Percentiles rank a stretch among this genome's conserved stretches.
These are phyloP conservation scores for Drosophila yakuba DNA, from an alignment of 1,140 invertebrate species.

Conservation along the genomic window DNA sequence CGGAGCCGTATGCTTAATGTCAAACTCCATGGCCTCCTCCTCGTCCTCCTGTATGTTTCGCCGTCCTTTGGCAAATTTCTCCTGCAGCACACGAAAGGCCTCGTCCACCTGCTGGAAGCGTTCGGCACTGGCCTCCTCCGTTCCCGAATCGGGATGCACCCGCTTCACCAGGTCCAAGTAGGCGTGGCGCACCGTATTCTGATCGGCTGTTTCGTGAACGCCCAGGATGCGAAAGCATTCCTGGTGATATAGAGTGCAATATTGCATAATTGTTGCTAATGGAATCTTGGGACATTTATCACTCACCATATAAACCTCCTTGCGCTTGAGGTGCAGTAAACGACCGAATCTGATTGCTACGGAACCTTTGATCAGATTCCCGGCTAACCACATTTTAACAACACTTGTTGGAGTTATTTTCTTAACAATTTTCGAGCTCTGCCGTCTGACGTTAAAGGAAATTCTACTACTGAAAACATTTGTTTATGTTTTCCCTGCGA, in stretches of 20 bases:
- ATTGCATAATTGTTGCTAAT: conserved; percentile 7
- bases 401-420: not conserved
- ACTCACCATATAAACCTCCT: conserved; percentile 59
- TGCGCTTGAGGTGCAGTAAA: conserved; percentile 51
- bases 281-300: not conserved
- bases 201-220: conserved; percentile 88
- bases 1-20: conserved; percentile 92
- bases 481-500: conserved; percentile 16
- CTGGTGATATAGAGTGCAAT: conserved; percentile 75
- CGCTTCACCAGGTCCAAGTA: conserved; percentile 91
- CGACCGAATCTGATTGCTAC: conserved; percentile 1
- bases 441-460: conserved; percentile 8
- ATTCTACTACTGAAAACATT: conserved; percentile 2
- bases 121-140: conserved; percentile 87
- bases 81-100: conserved; percentile 86
- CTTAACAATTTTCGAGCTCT: not conserved
- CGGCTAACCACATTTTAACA: conserved; percentile 26
- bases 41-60: conserved; percentile 84
- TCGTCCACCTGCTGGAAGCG: conserved; percentile 90
- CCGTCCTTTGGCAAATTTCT: conserved; percentile 86
- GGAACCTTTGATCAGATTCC: not conserved
- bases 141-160: conserved; percentile 93
- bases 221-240: conserved; percentile 88
- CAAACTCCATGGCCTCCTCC: conserved; percentile 85
- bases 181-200: conserved; percentile 89